phyloP scores from a whole-genome alignment of 2,888 invertebrate genomes.

The Drosophila paranaensis region DNA sequence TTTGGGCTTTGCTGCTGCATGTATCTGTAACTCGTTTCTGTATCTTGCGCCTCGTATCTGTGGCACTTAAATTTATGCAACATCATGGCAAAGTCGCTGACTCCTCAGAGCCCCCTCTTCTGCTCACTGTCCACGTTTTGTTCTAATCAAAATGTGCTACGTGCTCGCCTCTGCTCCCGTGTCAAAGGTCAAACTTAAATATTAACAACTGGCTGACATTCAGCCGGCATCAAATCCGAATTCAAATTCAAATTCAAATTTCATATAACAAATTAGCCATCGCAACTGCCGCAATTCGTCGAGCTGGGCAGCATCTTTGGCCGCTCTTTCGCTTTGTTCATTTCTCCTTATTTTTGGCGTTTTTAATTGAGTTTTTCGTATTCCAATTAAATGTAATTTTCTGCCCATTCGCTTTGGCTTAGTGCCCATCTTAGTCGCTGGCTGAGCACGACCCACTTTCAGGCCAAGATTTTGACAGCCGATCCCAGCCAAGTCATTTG shows the following conservation, averaged over 20 bases:
- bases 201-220: constrained; percentile 29
- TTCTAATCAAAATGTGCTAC: constrained; percentile 74
- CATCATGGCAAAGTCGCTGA: constrained; percentile 65
- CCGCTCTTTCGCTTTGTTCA: constrained; percentile 5
- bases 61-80: constrained; percentile 79
- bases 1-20: constrained; percentile 47
- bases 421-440: constrained; percentile 25
- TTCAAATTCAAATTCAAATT: background rate
- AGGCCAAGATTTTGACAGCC: constrained; percentile 32
- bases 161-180: constrained; percentile 45
- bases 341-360: constrained; percentile 22
- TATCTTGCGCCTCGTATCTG: constrained; percentile 74
- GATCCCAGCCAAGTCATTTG: constrained; percentile 22
- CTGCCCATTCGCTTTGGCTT: constrained; percentile 42
- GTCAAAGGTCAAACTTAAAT: constrained; percentile 49
- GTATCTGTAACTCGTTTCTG: constrained; percentile 77
- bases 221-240: background rate
- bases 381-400: constrained; percentile 69
- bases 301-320: constrained; percentile 7
- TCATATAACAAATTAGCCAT: constrained; percentile 21
- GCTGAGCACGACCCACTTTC: constrained; percentile 60
- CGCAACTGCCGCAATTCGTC: constrained; percentile 18
- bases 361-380: constrained; percentile 54
- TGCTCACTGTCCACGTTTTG: constrained; percentile 49
- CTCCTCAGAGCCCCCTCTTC: constrained; percentile 22